phyloP scores from a whole-genome alignment of 2,797 vertebrate species.

The Gallinago solitaria region DNA sequence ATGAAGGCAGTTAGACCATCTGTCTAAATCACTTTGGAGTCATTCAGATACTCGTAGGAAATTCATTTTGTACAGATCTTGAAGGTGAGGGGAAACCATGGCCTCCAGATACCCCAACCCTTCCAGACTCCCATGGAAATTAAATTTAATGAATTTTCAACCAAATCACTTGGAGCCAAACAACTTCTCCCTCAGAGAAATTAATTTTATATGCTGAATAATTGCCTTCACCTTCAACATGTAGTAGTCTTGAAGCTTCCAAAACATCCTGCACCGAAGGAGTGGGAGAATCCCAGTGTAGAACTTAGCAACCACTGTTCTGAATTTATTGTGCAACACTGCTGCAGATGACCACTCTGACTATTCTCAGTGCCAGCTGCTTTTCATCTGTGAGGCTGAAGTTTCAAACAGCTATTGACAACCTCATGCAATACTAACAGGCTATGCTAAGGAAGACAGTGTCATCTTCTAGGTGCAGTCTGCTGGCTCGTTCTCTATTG shows the following conservation, averaged over 20 bases:
- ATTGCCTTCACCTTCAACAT: conserved; percentile 2
- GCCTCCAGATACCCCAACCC: neutral
- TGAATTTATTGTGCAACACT: neutral
- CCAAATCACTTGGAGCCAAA: neutral
- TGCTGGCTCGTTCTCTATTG: neutral
- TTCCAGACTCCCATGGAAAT: neutral
- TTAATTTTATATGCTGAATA: conserved; percentile 10
- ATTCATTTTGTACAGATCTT: conserved; percentile 9
- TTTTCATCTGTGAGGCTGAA: conserved; percentile 4
- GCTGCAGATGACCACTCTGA: neutral
- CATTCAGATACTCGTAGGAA: conserved; percentile 30
- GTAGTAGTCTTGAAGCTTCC: neutral
- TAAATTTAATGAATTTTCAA: conserved; percentile 3
- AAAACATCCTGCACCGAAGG: neutral
- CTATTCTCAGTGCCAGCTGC: neutral
- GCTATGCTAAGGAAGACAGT: neutral
- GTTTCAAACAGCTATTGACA: conserved; percentile 30
- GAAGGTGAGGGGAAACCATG: conserved; percentile 3
- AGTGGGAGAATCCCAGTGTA: neutral
- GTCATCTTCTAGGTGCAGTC: neutral
- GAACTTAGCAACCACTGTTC: neutral
- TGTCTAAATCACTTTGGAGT: conserved; percentile 43
- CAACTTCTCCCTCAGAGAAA: neutral
- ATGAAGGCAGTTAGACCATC: conserved; percentile 30
- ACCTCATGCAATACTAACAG: neutral